Conservation (phyloP, 37 sponge, comb jelly and placozoan genomes). For the Geodia barretti region DNA sequence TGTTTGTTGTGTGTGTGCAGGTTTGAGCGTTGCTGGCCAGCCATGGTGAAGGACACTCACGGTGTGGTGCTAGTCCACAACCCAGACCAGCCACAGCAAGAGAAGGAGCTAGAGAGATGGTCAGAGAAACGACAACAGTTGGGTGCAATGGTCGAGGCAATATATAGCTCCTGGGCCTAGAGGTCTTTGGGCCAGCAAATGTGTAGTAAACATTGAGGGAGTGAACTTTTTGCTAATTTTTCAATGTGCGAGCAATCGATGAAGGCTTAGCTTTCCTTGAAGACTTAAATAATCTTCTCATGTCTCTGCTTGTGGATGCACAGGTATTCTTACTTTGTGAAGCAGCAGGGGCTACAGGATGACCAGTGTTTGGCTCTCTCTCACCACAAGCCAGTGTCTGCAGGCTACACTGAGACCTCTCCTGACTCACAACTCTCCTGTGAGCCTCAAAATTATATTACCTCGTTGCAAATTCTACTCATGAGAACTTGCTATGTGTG, state of each 20-base stretch:
- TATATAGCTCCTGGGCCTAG: no score
- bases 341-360: slow-evolving; percentile 52
- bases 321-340: slow-evolving; percentile 71
- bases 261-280: no score
- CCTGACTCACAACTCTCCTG: neutral
- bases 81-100: slow-evolving; percentile 47
- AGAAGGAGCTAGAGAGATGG: slow-evolving; percentile 69
- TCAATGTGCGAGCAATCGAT: no score
- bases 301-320: neutral
- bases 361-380: slow-evolving; percentile 60
- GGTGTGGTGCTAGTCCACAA: slow-evolving; percentile 76
- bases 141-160: no score
- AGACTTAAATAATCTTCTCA: neutral
- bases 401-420: neutral
- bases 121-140: neutral
- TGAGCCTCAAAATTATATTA: no score
- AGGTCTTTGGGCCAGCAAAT: no score
- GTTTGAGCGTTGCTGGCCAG: slow-evolving; percentile 88
- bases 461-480: no score
- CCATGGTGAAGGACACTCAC: slow-evolving; percentile 64
- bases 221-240: no score
- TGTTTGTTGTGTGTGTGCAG: slow-evolving; percentile 12
- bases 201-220: no score
- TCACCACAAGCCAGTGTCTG: slow-evolving; percentile 28
- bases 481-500: no score